Base-by-base conservation (phyloP, 2,888 invertebrate species). In the Caenorhabditis sulstoni region DNA sequence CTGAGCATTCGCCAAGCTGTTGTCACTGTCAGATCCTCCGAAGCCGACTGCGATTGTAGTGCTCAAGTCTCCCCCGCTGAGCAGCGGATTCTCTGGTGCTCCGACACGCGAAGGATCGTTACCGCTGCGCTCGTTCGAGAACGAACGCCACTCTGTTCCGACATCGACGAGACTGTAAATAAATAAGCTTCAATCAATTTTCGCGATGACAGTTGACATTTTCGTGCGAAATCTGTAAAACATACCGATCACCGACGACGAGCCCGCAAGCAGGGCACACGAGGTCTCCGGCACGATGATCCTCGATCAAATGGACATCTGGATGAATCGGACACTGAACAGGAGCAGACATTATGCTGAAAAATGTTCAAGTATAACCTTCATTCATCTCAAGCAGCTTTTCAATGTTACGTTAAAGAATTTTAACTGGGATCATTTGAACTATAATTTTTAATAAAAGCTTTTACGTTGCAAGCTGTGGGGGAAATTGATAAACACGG, bases 121-220 rank as follows among this genome's bases (percentile, higher is more conserved):
- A 9, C 96, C 95, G 65, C 94, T 79, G 18, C 82, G 59, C 91
- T 99, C 99, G 91, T 98, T 99, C 90, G 96, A 97, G 92, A 99
- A 99, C 76, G 98, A 99, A 91, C 99, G 93, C 99, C 99, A 99
- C 92, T 99, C 99, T 3, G 98, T 97, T 41, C 99, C 97, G n/a
- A 99, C 99, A 92, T 99, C 99, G 84, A 99, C 97, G 0, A 99
- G 76, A 20, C 88, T 87, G 61, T 8, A 77, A 65, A 22, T 16
- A 41, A 14, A 8, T 14, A 11, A 3, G 2, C 3, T 3, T 41
- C 2, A 14, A 29, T 29, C 35, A 4, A 39, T 3, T 1, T 14
- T 20, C 12, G 4, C 41, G 20, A 53, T 29, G 39, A 35, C 3
- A 20, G 47, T 39, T 9, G 35, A 41, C 11, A 14, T 44, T 39